Base-by-base conservation (phyloP, 2,797 vertebrate genomes). In the Onychomys torridus region DNA sequence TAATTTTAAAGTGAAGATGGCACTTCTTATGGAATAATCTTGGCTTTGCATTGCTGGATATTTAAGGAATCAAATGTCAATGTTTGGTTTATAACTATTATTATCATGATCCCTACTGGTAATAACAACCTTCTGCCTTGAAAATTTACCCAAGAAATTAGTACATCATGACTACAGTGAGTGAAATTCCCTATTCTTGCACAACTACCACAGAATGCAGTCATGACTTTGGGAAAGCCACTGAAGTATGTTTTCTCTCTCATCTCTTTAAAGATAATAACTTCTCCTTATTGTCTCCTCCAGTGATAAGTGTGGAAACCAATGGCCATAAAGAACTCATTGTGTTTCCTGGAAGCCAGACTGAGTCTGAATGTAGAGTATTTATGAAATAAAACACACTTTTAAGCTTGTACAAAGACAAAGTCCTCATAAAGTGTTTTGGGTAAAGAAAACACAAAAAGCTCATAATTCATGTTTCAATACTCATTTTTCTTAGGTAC, bases 231-330 rank as follows among this genome's bases (percentile, higher is more conserved):
- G 93, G 81, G 59, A 94, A 96, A 97, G 83, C 91, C 79, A 88
- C 65, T 71, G 86, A 90, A 81, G 25, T 69, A 6, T 43, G 37
- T n/a, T 90, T 81, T 73, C 57, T 77, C 65, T 94, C 40, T 95
- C 81, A 79, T 95, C 71, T 95, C 92, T 95, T 88, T 91, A 95
- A 96, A 96, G 94, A 93, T 94, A 95, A 96, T 82, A 92, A 96
- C 57, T 84, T 96, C 52, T 94, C 19, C 79, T 88, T 94, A 93
- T 96, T 97, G 96, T 88, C 79, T 91, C 77, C 75, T 91, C 90
- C 86, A 91, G 37, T 97, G 94, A 96, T 92, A 90, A 88, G 40
- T 79, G 23, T 95, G 76, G 91, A 93, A 76, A 89, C 73, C 92
- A 93, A 96, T 90, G 83, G 90, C 61, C 73, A 87, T 93, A 93